phyloP scores from a whole-genome alignment of 2,888 invertebrate species.

The Dryadula phaetusa region DNA sequence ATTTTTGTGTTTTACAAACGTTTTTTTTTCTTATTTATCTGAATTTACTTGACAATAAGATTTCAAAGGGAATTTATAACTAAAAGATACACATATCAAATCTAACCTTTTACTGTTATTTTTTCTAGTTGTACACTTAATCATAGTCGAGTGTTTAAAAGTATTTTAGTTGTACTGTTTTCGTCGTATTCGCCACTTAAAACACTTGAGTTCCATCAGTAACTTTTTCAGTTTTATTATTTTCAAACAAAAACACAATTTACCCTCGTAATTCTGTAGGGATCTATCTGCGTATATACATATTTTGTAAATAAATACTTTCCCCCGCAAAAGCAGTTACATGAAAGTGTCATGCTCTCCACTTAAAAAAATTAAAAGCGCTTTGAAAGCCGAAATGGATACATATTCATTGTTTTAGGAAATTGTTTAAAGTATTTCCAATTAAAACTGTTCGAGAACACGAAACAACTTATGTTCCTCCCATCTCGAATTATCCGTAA shows the following conservation, averaged over 20 bases:
- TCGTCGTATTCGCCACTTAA: not conserved
- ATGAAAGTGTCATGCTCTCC: slow-evolving; percentile 15
- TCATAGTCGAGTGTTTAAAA: not conserved
- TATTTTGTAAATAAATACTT: slow-evolving; percentile 9
- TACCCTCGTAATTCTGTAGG: not conserved
- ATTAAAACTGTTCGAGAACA: slow-evolving; percentile 29
- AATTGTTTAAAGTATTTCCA: slow-evolving; percentile 25
- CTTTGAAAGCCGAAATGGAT: slow-evolving; percentile 4
- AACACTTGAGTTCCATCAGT: slow-evolving; percentile 8
- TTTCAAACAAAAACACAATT: slow-evolving; percentile 17
- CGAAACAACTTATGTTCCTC: slow-evolving; percentile 48
- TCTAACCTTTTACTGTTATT: not conserved
- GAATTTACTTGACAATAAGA: no score
- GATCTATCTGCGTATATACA: slow-evolving; percentile 3
- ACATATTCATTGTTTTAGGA: slow-evolving; percentile 24
- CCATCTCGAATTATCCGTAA: slow-evolving; percentile 57
- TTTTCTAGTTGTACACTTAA: not conserved
- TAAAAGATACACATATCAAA: no score
- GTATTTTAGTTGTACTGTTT: not conserved
- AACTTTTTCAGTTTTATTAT: not conserved
- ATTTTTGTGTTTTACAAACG: slow-evolving; percentile 1
- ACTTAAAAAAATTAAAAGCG: slow-evolving; percentile 21
- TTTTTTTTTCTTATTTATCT: not conserved
- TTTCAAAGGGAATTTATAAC: no score
- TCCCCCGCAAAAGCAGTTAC: not conserved